These are phyloP conservation scores for Ophion obscuratus DNA, from an alignment of 2,888 invertebrate genomes.

Conservation along the genomic window DNA sequence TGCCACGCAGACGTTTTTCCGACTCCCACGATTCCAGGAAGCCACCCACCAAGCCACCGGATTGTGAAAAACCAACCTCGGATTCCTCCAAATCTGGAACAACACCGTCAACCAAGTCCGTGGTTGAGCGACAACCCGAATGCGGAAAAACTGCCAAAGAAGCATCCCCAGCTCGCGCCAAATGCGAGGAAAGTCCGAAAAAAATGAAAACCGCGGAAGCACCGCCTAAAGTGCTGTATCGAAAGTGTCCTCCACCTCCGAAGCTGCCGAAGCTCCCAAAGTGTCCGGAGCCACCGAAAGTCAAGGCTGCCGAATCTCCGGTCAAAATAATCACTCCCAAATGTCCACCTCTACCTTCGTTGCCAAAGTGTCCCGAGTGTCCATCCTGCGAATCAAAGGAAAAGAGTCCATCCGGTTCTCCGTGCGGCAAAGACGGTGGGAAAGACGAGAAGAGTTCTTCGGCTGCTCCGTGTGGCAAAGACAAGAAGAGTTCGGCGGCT, in stretches of 20 bases:
- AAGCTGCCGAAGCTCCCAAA: slow-evolving; percentile 67
- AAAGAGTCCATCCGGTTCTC: not conserved
- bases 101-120: not conserved
- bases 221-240: slow-evolving; percentile 55
- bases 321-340: slow-evolving; percentile 45
- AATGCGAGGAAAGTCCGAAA: slow-evolving; percentile 12
- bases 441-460: slow-evolving; percentile 29
- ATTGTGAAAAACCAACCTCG: not conserved
- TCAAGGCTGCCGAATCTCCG: slow-evolving; percentile 23
- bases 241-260: slow-evolving; percentile 69
- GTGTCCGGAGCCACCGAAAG: slow-evolving; percentile 44
- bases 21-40: slow-evolving; percentile 11
- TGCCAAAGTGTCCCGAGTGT: slow-evolving; percentile 60
- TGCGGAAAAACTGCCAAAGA: slow-evolving; percentile 6
- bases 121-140: not conserved
- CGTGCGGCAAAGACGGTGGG: not conserved
- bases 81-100: not conserved
- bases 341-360: slow-evolving; percentile 63
- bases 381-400: slow-evolving; percentile 21
- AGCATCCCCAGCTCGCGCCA: not conserved
- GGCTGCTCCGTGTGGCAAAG: slow-evolving; percentile 1
- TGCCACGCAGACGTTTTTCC: slow-evolving; percentile 37
- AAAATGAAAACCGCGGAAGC: not conserved
- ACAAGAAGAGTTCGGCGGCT: slow-evolving; percentile 19
- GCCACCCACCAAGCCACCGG: slow-evolving; percentile 1